phyloP scores from a whole-genome alignment of 2,888 invertebrate species.

The Tetanocera ferruginea region DNA sequence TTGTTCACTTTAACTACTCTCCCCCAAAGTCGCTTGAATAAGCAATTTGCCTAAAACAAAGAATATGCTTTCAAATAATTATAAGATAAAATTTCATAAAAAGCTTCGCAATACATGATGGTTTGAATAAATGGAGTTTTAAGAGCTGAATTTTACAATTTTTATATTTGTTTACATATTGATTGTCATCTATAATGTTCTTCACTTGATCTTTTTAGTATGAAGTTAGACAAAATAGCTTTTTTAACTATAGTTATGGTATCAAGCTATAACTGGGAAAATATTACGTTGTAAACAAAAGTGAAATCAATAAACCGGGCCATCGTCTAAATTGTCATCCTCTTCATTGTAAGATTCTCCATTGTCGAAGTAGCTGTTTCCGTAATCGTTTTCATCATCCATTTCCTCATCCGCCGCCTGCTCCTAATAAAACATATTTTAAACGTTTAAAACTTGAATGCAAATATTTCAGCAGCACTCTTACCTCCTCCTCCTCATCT shows the following conservation, averaged over 20 bases:
- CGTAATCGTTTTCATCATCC: conserved; percentile 91
- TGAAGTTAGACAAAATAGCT: too few relatives aligned
- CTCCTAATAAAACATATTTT: conserved; percentile 41
- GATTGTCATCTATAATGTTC: background rate
- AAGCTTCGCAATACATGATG: background rate
- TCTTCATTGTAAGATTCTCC: conserved; percentile 90
- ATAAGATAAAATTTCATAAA: background rate
- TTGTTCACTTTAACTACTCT: conserved; percentile 76
- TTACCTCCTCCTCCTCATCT: conserved; percentile 59
- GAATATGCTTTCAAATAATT: background rate
- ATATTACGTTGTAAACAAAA: background rate
- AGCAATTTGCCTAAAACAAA: conserved; percentile 38
- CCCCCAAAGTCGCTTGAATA: conserved; percentile 75
- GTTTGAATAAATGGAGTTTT: too few relatives aligned
- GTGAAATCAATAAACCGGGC: conserved; percentile 76
- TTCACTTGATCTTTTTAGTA: background rate
- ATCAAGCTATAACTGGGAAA: too few relatives aligned
- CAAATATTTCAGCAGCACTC: background rate
- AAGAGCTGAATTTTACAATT: too few relatives aligned
- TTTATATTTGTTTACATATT: background rate
- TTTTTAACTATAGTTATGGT: too few relatives aligned
- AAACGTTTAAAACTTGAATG: background rate
- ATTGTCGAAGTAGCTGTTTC: conserved; percentile 89
- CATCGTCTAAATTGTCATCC: conserved; percentile 88
- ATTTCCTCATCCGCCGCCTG: conserved; percentile 79